phyloP scores from a whole-genome alignment of 1,140 invertebrate species.

The Leptinotarsa undecemlineata region DNA sequence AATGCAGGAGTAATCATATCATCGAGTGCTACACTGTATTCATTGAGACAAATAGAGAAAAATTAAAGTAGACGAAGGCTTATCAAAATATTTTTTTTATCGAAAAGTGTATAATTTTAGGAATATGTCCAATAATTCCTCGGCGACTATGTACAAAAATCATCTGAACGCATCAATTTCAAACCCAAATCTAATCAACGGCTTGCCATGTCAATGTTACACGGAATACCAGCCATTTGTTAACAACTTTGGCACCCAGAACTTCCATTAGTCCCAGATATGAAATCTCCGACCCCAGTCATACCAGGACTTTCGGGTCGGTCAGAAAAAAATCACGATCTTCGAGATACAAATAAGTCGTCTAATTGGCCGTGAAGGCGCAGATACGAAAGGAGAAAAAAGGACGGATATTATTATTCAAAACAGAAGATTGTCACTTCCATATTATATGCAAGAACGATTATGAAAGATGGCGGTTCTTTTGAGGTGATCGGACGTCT shows the following conservation, averaged over 20 bases:
- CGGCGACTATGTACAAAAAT: no score
- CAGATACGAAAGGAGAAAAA: slow-evolving; percentile 16
- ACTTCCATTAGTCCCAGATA: background rate
- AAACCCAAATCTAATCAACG: no score
- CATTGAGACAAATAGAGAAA: no score
- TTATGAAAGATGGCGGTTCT: slow-evolving; percentile 27
- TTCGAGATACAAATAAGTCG: slow-evolving; percentile 18
- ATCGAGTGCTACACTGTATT: no score
- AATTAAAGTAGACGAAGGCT: no score
- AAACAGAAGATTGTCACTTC: slow-evolving; percentile 30
- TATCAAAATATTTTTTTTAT: no score
- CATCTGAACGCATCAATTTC: no score
- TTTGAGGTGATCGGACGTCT: slow-evolving; percentile 19
- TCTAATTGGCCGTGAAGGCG: slow-evolving; percentile 25
- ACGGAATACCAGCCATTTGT: background rate
- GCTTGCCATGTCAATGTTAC: background rate
- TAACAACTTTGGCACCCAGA: background rate
- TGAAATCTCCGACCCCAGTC: background rate
- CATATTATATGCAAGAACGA: slow-evolving; percentile 29
- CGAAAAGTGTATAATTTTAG: no score
- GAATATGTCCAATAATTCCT: no score
- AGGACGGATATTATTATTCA: slow-evolving; percentile 10
- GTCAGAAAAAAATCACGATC: slow-evolving; percentile 1
- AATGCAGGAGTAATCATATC: no score
- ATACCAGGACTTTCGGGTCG: background rate